These are phyloP conservation scores for Andrena fulva DNA, from an alignment of 2,888 invertebrate species.

Conservation along the genomic window DNA sequence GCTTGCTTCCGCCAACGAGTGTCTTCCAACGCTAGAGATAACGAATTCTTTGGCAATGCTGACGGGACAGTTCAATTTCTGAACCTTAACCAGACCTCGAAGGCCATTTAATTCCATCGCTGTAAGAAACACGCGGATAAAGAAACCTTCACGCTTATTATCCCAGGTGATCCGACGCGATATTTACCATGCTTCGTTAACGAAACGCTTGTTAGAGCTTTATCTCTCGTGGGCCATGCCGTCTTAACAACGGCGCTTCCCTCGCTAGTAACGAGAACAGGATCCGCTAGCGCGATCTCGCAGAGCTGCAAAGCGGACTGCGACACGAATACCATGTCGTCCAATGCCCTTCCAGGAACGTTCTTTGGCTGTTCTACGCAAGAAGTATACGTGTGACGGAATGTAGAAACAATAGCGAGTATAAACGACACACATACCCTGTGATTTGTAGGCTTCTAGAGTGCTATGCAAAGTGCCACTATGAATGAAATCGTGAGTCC, in stretches of 20 bases:
- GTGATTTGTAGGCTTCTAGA: conserved; percentile 77
- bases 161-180: neutral
- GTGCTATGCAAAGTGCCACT: conserved; percentile 77
- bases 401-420: neutral
- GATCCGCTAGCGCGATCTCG: conserved; percentile 87
- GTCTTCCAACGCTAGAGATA: conserved; percentile 73
- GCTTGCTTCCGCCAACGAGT: conserved; percentile 57
- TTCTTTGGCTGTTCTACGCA: conserved; percentile 75
- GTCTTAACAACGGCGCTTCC: conserved; percentile 84
- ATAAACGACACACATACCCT: conserved; percentile 73
- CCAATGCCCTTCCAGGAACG: conserved; percentile 84
- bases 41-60: conserved; percentile 76
- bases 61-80: conserved; percentile 64
- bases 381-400: conserved; percentile 12
- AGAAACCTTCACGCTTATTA: neutral
- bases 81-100: conserved; percentile 71
- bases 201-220: conserved; percentile 86
- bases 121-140: conserved; percentile 56
- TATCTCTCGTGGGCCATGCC: conserved; percentile 88
- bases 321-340: conserved; percentile 88
- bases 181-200: conserved; percentile 86
- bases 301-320: conserved; percentile 88
- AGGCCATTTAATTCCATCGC: conserved; percentile 77
- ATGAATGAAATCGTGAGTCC: conserved; percentile 81
- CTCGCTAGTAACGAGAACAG: conserved; percentile 84